A percentile compares a stretch with the other conserved stretches of the same genome.
These are phyloP conservation scores for Phorcus lineatus DNA, from an alignment of 2,888 invertebrate genomes.

Conservation along the genomic window DNA sequence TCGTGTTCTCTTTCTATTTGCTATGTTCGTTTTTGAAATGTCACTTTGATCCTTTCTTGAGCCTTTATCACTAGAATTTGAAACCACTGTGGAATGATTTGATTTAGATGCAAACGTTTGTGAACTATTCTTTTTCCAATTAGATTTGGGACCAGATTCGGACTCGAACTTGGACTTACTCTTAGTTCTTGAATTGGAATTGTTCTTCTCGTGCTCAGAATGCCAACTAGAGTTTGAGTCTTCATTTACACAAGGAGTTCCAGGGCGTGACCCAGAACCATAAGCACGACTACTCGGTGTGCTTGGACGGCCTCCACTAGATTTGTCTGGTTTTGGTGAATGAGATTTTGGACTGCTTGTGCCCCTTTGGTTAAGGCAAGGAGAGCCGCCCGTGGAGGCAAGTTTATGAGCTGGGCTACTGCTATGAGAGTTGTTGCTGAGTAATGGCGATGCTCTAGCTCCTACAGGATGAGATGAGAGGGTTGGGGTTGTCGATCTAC, in stretches of 20 bases:
- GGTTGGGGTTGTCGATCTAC: conserved; percentile 2
- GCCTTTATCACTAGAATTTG: conserved; percentile 39
- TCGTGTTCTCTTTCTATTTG: conserved; percentile 51
- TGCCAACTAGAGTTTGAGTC: conserved; percentile 39
- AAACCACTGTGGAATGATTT: conserved; percentile 49
- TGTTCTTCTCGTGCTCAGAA: conserved; percentile 33
- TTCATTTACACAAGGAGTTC: conserved; percentile 21
- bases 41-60: conserved; percentile 49
- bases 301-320: conserved; percentile 14
- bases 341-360: conserved; percentile 5
- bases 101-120: conserved; percentile 19
- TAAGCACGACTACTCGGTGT: conserved; percentile 6
- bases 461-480: background rate
- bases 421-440: background rate
- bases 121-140: background rate
- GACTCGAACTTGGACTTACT: conserved; percentile 30
- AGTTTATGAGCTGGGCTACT: background rate
- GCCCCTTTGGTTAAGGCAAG: background rate
- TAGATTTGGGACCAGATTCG: conserved; percentile 25
- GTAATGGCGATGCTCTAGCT: background rate
- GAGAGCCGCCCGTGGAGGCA: background rate
- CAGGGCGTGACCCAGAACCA: background rate
- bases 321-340: conserved; percentile 20
- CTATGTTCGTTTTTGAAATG: conserved; percentile 56
- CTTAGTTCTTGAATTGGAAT: conserved; percentile 34